Conservation (phyloP, 2,888 invertebrate species). For the Peribatodes rhomboidaria region DNA sequence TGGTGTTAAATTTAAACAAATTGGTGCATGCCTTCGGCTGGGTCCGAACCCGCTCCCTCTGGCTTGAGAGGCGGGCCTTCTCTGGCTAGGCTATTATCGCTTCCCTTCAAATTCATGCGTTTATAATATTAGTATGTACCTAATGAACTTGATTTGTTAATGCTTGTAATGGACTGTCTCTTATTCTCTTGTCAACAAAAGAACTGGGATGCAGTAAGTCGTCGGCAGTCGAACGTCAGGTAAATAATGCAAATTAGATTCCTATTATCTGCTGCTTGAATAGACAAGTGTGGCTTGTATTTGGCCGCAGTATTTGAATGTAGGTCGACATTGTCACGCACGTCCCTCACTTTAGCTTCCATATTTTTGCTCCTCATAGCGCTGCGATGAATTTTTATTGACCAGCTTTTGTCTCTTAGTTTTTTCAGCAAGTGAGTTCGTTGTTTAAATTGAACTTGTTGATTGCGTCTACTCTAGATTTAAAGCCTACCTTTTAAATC, state of each 20-base stretch:
- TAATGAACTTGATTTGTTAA: constrained; percentile 1
- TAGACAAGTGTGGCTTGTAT: constrained; percentile 60
- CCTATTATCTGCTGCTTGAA: constrained; percentile 66
- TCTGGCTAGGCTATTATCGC: too few relatives aligned
- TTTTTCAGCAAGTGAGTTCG: background rate
- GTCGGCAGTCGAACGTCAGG: constrained; percentile 56
- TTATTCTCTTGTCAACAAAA: constrained; percentile 23
- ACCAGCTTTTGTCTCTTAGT: constrained; percentile 6
- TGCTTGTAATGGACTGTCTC: constrained; percentile 20
- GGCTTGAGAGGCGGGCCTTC: too few relatives aligned
- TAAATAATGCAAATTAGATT: constrained; percentile 76
- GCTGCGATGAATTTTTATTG: constrained; percentile 37
- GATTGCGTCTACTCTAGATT: background rate
- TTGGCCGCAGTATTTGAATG: constrained; percentile 57
- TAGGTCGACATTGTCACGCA: constrained; percentile 72
- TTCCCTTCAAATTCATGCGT: too few relatives aligned
- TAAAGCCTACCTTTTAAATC: too few relatives aligned
- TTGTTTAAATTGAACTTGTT: constrained; percentile 1
- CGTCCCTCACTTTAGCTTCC: constrained; percentile 54
- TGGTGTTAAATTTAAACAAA: too few relatives aligned
- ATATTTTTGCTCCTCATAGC: constrained; percentile 49
- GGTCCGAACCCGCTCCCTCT: too few relatives aligned
- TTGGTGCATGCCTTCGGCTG: too few relatives aligned
- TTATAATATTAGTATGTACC: background rate
- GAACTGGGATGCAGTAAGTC: constrained; percentile 35